Evolutionary conservation across 2,797 vertebrate genomes (phyloP), one percentile per base, ranked within the genome.

Genomic region (Chromobotia macracanthus): DNA sequence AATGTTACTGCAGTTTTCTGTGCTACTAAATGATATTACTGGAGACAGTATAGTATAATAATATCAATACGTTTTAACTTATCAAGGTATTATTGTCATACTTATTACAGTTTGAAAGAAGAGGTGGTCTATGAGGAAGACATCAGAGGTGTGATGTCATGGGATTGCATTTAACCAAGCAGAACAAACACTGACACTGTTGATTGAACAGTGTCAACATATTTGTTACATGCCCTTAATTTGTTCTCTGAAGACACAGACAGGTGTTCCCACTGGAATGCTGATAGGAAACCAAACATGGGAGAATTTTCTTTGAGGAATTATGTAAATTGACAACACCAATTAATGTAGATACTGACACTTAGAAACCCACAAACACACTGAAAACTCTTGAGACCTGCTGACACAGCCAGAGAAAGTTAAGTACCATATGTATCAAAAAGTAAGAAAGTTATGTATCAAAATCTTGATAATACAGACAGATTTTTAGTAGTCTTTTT

Each of bases 201-300:
- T 74, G 46, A 53, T 19, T 53, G 48, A 65, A 65, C 4, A 12
- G 46, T 73, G 51, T 80, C 44, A 72, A 56, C 28, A 66, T 69
- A 53, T 21, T 67, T 53, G 72, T 28, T 75, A 51, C 72, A 65
- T 53, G 19, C 9, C 4, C 15, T 64, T 75, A 75, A 75, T 65
- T 63, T 65, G 61, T 10, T 65, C 72, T 65, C 72, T 51, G 61
- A 28, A 65, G 72, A 65, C n/a, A 51, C 23, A 53, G 44, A 53
- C 61, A 41, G 60, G 6, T 15, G 6, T 2, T 48, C 15, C 25
- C 48, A 65, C 3, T 65, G 64, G 72, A 65, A 3, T 38, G 18
- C 31, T 51, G 48, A 53, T 63, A 56, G 44, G 23, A 74, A n/a
- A 31, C 16, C 71, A 73, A 46, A 46, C 72, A 56, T 19, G 12